Conservation (phyloP, 2,797 vertebrate species). For the Falco cherrug region DNA sequence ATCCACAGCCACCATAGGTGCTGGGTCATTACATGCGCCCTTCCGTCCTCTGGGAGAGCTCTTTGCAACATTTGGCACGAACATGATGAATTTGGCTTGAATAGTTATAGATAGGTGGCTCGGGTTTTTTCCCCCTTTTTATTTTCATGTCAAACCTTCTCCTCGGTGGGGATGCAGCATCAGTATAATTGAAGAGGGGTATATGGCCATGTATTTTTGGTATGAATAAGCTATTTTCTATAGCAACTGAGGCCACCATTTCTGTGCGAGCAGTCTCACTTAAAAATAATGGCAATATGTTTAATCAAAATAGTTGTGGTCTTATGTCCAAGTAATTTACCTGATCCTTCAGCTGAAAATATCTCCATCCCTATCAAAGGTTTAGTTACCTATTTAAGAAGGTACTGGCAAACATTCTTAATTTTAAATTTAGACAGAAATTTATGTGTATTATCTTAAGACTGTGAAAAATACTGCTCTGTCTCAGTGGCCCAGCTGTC, state of each 20-base stretch:
- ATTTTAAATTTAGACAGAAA: not conserved
- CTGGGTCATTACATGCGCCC: not conserved
- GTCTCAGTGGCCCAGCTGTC: not conserved
- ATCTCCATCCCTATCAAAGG: not conserved
- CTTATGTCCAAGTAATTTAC: not conserved
- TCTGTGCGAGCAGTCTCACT: not conserved
- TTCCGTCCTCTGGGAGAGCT: not conserved
- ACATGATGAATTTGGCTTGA: not conserved
- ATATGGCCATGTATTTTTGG: not conserved
- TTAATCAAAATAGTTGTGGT: not conserved
- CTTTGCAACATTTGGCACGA: not conserved
- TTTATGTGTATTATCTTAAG: not conserved
- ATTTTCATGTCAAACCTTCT: not conserved
- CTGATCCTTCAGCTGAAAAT: not conserved
- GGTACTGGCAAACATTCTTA: not conserved
- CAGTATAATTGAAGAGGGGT: not conserved
- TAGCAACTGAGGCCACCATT: not conserved
- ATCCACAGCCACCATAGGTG: not conserved
- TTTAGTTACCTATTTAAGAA: not conserved
- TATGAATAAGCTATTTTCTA: not conserved
- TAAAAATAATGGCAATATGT: not conserved
- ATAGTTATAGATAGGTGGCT: not conserved
- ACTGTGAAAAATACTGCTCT: not conserved
- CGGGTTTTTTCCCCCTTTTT: not conserved
- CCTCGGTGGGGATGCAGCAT: not conserved